These are phyloP conservation scores for fruit fly (Drosophila melanogaster) DNA, from an alignment of 1,140 invertebrate genomes.

Conservation along the genomic window DNA sequence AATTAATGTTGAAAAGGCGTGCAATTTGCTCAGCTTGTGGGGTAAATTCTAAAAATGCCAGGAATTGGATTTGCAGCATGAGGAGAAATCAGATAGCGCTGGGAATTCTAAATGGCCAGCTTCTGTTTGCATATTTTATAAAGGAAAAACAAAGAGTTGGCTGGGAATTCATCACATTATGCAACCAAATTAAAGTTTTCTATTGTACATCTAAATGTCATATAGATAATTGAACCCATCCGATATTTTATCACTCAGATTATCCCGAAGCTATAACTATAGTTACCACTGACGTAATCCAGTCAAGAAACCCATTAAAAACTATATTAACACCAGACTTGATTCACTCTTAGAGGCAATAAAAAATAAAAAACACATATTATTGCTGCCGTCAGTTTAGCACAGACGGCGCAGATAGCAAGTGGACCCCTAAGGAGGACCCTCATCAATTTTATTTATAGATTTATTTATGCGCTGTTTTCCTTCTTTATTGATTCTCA, in stretches of 20 bases:
- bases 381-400: conserved; percentile 58
- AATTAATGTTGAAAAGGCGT: conserved; percentile 61
- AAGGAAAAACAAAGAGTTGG: too few species aligned
- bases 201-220: not conserved
- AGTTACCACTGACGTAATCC: conserved; percentile 48
- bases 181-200: too few species aligned
- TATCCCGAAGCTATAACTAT: conserved; percentile 9
- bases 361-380: conserved; percentile 11
- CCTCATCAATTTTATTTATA: conserved; percentile 51
- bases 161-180: too few species aligned
- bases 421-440: conserved; percentile 37
- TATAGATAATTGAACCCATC: not conserved
- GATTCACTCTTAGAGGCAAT: conserved; percentile 1
- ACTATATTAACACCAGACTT: conserved; percentile 30
- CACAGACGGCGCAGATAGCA: conserved; percentile 21
- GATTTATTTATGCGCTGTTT: conserved; percentile 41
- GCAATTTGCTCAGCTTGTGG: conserved; percentile 24
- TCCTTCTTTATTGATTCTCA: conserved; percentile 50
- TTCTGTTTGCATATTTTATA: not conserved
- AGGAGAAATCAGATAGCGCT: not conserved
- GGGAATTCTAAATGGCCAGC: not conserved
- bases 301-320: conserved; percentile 35
- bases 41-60: not conserved
- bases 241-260: conserved; percentile 7
- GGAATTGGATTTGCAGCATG: not conserved